Evolutionary conservation across 2,797 vertebrate genomes (phyloP).

Genomic region (Enteromius anoplus): DNA sequence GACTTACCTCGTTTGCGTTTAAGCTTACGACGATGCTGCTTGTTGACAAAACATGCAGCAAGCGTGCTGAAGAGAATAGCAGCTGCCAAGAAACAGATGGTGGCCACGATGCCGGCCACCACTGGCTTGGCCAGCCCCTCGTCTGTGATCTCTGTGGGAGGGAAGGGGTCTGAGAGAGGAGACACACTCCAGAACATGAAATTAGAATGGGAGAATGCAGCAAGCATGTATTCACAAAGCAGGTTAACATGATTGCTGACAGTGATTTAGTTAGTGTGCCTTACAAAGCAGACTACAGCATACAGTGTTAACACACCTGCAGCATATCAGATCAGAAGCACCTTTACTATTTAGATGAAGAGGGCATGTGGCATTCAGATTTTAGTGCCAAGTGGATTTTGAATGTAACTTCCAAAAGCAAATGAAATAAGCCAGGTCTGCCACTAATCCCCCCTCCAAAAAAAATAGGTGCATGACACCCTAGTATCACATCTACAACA

Average conservation of each 20-base stretch:
- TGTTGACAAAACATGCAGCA: slow-evolving; percentile 98
- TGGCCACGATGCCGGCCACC: slow-evolving; percentile 96
- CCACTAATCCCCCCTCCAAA: slow-evolving; percentile 37
- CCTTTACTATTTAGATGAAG: slow-evolving; percentile 15
- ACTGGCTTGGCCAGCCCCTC: slow-evolving; percentile 95
- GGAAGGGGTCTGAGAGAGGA: slow-evolving; percentile 87
- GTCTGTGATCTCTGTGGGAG: slow-evolving; percentile 89
- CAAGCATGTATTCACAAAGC: slow-evolving; percentile 58
- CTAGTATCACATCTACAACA: slow-evolving; percentile 20
- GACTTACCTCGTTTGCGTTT: slow-evolving; percentile 96
- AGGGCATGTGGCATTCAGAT: not conserved
- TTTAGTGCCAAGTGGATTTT: not conserved
- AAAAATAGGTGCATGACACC: slow-evolving; percentile 42
- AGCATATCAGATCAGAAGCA: not conserved
- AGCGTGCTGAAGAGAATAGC: slow-evolving; percentile 98
- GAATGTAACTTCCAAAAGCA: not conserved
- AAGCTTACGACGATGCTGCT: slow-evolving; percentile 96
- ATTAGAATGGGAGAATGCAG: slow-evolving; percentile 55
- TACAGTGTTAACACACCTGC: not conserved
- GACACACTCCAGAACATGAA: slow-evolving; percentile 59
- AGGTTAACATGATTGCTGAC: slow-evolving; percentile 25
- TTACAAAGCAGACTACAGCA: slow-evolving; percentile 27
- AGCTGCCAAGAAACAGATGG: slow-evolving; percentile 97
- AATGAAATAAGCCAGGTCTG: not conserved
- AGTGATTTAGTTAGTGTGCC: slow-evolving; percentile 32